Conservation (phyloP, 2,113 vertebrate species). For the Crotalus tigris region DNA sequence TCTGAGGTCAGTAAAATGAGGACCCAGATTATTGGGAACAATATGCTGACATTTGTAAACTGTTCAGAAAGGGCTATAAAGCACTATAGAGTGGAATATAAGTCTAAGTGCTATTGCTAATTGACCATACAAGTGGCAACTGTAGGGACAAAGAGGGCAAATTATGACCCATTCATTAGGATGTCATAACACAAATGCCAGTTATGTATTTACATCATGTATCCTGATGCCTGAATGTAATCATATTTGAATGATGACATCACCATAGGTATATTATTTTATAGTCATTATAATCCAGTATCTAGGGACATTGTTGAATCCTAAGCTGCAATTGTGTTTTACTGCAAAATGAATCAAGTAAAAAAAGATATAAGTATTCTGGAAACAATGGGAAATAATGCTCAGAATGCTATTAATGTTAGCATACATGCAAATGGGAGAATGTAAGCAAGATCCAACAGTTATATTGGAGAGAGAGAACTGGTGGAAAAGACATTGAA, state of each 20-base stretch:
- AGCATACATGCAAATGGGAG: background rate
- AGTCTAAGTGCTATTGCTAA: background rate
- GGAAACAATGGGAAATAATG: background rate
- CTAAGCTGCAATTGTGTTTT: background rate
- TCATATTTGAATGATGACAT: background rate
- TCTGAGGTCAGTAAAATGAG: background rate
- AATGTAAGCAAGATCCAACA: background rate
- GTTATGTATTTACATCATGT: background rate
- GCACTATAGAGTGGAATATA: background rate
- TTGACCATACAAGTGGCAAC: background rate
- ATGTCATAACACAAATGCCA: background rate
- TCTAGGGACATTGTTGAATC: background rate
- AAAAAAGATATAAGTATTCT: background rate
- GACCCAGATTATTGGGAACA: background rate
- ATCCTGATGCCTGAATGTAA: background rate
- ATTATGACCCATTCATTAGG: background rate
- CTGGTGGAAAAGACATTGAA: background rate
- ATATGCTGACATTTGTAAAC: background rate
- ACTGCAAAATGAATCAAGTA: background rate
- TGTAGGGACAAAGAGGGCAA: background rate
- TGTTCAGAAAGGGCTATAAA: background rate
- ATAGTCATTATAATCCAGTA: background rate
- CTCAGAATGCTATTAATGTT: background rate
- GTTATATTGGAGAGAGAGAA: background rate
- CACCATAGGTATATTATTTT: background rate